These are phyloP conservation scores for Parasteatoda lunata DNA, from an alignment of 2,888 invertebrate species.

Conservation along the genomic window DNA sequence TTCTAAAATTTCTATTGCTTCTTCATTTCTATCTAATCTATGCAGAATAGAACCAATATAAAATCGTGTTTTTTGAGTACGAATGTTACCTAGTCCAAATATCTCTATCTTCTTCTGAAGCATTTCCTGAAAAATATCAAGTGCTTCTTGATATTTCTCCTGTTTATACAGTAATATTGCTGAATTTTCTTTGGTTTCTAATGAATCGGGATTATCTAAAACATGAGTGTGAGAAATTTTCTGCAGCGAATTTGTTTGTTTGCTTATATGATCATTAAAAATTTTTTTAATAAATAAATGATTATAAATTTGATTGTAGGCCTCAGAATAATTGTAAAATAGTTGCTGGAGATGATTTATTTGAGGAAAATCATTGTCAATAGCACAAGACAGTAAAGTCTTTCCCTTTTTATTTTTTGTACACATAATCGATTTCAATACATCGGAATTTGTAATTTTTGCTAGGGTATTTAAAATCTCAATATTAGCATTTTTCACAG, in stretches of 20 bases:
- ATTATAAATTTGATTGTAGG: too few relatives aligned
- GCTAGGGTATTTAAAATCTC: neutral
- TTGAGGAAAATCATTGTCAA: neutral
- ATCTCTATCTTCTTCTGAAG: neutral
- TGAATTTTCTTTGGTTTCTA: neutral
- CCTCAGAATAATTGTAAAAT: neutral
- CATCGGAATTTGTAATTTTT: neutral
- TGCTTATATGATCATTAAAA: too few relatives aligned
- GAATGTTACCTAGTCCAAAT: neutral
- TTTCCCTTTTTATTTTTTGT: neutral
- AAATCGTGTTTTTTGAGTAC: neutral
- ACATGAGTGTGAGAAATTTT: neutral
- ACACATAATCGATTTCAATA: neutral
- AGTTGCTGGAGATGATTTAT: neutral
- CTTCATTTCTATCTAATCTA: neutral
- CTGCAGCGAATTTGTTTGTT: too few relatives aligned
- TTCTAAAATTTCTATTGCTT: neutral
- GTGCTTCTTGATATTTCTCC: neutral
- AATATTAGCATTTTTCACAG: neutral
- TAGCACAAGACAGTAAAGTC: neutral
- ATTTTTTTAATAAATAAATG: too few relatives aligned
- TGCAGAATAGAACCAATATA: neutral
- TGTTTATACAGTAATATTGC: neutral
- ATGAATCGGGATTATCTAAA: neutral
- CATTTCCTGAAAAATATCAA: neutral